Evolutionary conservation across 2,888 invertebrate genomes (phyloP), one percentile per base, ranked within the genome.

Genomic region (Melieria crassipennis): DNA sequence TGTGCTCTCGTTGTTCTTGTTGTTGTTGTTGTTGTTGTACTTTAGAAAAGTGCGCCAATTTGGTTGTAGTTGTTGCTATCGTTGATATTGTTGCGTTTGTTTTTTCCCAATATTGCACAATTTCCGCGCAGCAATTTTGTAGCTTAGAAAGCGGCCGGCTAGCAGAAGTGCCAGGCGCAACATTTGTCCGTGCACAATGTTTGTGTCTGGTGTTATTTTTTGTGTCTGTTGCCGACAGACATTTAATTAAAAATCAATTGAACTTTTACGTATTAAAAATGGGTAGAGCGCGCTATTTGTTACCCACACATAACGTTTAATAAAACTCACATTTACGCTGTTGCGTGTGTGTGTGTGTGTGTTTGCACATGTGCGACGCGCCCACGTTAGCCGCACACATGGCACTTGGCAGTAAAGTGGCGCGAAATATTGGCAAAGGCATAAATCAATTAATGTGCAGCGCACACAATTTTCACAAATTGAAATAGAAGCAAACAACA

Each of bases 171-270:
- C 30, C 30, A 30, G 30, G 30, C 30, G 43, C 9, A 52, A 13
- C 16, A 56, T 56, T 4, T 58, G 1, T 58, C 7, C 4, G 43
- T 42, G 6, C 10, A 42, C 7, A 3, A n/a, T 10, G 9, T 47
- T 4, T 56, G 11, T 52, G 47, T 65, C 42, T 65, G 46, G 55
- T 46, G n/a, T 42, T 69, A 52, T 42, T 52, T n/a, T 5, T 45
- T 16, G 48, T 73, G 70, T 76, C 76, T 77, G 76, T 64, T 72
- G 64, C 65, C 73, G 76, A 78, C 78, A 77, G 75, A 74, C 70
- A 67, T 76, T 78, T 78, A 78, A 78, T 78, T 78, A 76, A 78
- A 78, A 78, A 78, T 75, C 78, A 78, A 78, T 78, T 76, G 76
- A 78, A 73, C 67, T 78, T 78, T 78, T 74, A 76, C 74, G 68